Base-by-base conservation (phyloP, 2,113 vertebrate genomes). In the Ctenomys sociabilis region DNA sequence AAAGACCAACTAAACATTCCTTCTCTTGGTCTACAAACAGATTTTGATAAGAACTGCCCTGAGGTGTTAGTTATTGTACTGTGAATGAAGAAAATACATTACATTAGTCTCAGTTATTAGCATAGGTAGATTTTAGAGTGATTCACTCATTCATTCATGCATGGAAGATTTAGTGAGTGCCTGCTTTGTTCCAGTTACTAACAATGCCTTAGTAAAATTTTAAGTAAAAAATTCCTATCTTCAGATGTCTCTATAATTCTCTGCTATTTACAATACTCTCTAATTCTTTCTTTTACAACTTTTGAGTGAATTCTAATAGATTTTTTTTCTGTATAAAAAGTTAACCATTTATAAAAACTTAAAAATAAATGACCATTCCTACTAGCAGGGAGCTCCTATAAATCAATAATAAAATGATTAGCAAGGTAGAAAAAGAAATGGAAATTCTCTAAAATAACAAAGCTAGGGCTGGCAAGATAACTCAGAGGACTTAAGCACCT, bases 391-490 rank as follows among this genome's bases (percentile, higher is more conserved):
- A 89, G 32, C 17, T 11, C 68, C 66, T 72, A 89, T 10, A 86
- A 89, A 37, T 43, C 85, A 95, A 63, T 68, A 43, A 89, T 59
- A 94, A 93, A 96, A 92, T 89, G 43, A 81, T 35, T 85, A 88
- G 37, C 35, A 93, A 84, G 32, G 81, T 26, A 91, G 43, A 59
- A 80, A 82, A 52, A 16, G 7, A 95, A 82, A 12, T 70, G 80
- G 26, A 35, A 90, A 89, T 82, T 90, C 91, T 91, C 37, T 70
- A 78, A 82, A 70, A 54, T 73, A 88, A 90, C 7, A 73, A 94
- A 75, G 54, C 54, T 54, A 54, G 54, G 54, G 14, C 54, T 54
- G 14, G 54, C 16, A 13, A 54, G 54, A 54, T 54, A 54, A 13
- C 54, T 54, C 54, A 16, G 54, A 54, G 54, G 54, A 54, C 54